Base-by-base conservation (phyloP, 2,797 vertebrate genomes). In the Nasua narica region DNA sequence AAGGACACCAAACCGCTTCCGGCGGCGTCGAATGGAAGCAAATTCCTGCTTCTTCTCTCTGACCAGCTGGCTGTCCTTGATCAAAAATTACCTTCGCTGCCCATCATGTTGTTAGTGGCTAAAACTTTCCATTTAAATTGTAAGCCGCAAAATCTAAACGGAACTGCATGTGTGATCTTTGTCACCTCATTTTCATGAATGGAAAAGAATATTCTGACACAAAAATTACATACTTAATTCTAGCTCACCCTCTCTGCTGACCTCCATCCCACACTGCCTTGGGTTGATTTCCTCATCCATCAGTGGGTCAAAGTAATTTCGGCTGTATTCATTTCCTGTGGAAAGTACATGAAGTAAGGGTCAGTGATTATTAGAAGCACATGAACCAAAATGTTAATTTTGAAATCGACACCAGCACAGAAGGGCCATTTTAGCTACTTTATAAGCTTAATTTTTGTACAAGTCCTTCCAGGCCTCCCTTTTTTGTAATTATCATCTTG, bases 311-410 rank as follows among this genome's bases (percentile, higher is more conserved):
- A 99, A 99, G 99, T 99, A 99, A 99, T 99, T 99, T 99, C 98
- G 99, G 98, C 98, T 98, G 98, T 98, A 98, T 99, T 99, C 99
- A 99, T 99, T 99, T 99, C 99, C 99, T 99, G 99, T 99, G 99
- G 99, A 99, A 99, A 99, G 99, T 99, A 98, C 98, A 98, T 96
- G 98, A 98, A 98, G 98, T 98, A 98, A 99, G 99, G 99, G 99
- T 99, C 99, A 99, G 99, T 98, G 99, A 99, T 99, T 99, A 99
- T 99, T 99, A 99, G 99, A 99, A 99, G 99, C 99, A 99, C 99
- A 99, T 99, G 99, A 99, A 99, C 99, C 98, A 98, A 99, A 99
- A 99, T 99, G 99, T 99, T 99, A 99, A 99, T 99, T 99, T 98
- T 99, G 99, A 99, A 99, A 99, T 99, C 98, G 98, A 99, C 99